Base-by-base conservation (phyloP, 2,113 vertebrate species). In the Pachypanchax playfairii region DNA sequence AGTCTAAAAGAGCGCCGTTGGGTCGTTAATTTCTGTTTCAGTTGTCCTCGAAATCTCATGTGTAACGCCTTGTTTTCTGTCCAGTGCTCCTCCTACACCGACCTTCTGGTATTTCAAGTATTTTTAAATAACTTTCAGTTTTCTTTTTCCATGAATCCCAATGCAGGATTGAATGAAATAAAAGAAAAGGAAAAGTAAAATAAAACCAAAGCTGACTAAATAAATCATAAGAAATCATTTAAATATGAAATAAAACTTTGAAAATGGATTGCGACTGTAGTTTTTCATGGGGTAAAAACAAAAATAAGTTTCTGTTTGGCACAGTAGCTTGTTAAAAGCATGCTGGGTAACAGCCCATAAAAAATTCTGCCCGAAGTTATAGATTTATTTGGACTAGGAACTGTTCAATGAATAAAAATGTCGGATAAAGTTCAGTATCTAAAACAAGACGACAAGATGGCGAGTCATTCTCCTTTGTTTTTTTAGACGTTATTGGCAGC, bases 331-430 rank as follows among this genome's bases (percentile, higher is more conserved):
- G 2, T 17, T 64, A 49, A 18, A 64, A 44, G 48, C 25, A 60
- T 15, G 44, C 2, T 41, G 68, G 79, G 72, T 18, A 65, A 24
- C 54, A 57, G 42, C 71, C 59, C 33, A 4, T 5, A 17, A 18
- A n/a, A 18, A 17, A 62, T 41, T 65, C 36, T 62, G 29, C 31
- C 72, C 3, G 24, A 48, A 56, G 78, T 70, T 65, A 73, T 1
- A 3, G 24, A 13, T 36, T 31, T 54, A 55, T 36, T 53, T 38
- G 20, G 36, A n/a, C 55, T 50, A 44, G 49, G 48, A 65, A 44
- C 51, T 63, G 31, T 39, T 2, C 39, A 41, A 56, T 10, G 62
- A 41, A 77, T 55, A 10, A 24, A 39, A 66, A 56, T 39, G 35
- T 54, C 14, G 21, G 29, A 44, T 66, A 29, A 49, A 51, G 13